Base-by-base conservation (phyloP, 2,113 vertebrate species). In the Charadrius vociferus region DNA sequence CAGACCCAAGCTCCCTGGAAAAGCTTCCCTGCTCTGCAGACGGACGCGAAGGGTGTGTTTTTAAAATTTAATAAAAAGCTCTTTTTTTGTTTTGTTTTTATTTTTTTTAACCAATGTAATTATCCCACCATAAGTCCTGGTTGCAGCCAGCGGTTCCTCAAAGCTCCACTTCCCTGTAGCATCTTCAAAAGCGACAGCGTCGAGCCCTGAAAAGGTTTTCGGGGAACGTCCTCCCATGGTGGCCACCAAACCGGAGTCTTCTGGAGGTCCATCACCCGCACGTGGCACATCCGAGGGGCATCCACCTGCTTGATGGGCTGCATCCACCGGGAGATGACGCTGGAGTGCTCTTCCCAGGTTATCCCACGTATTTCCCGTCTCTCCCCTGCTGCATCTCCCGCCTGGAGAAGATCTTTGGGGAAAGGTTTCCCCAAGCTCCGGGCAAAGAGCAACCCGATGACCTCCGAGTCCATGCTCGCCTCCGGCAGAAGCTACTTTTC, bases 281-380 rank as follows among this genome's bases (percentile, higher is more conserved):
- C 4, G 0, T 1, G n/a, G 27, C 73, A 24, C 3, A 0, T 47
- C 80, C 61, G 7, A 37, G 43, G 36, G 17, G 8, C 36, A 62
- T 26, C 39, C 5, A 15, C 19, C 34, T 2, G 19, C 47, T 16
- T 9, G 10, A 10, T 0, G 2, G 4, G 45, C 39, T 6, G 27
- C 27, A 39, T 30, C 77, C 50, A 1, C 1, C 3, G 0, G 62
- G 73, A 52, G 43, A 19, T 5, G 75, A 52, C 0, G 3, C 14
- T 22, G 56, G 47, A 27, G 7, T 0, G 1, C 14, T 27, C 27
- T 56, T 56, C 4, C 77, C 66, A 27, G 50, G 21, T 52, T 50
- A 45, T 43, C 58, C 49, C 37, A 9, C 5, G 0, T 7, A 23
- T 58, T 53, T 56, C 37, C 62, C 58, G 3, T 21, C 14, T 32